Percentiles rank a stretch among this genome's conserved stretches.
Evolutionary conservation across 53 echinoderm and acorn worm genomes (phyloP).

Genomic region (Luidia sarsii): DNA sequence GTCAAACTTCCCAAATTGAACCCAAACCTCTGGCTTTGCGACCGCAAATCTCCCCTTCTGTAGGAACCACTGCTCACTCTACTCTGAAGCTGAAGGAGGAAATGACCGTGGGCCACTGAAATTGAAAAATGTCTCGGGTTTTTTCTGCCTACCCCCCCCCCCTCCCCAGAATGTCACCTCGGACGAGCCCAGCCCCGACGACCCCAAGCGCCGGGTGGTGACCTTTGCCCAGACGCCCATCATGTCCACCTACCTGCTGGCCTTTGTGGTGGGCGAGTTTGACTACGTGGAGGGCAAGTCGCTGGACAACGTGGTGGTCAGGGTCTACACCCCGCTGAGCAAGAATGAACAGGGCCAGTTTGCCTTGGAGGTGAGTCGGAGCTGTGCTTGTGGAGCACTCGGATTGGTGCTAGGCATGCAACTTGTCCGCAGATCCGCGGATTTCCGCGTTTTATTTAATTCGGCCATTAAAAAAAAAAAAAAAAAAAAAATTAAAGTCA

Average conservation of each 20-base stretch:
- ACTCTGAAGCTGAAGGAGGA: too few species aligned
- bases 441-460: too few species aligned
- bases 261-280: conserved; percentile 97
- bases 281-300: conserved; percentile 90
- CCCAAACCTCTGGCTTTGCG: too few species aligned
- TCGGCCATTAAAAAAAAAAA: too few species aligned
- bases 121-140: too few species aligned
- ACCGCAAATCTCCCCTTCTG: too few species aligned
- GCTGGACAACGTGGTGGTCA: conserved; percentile 78
- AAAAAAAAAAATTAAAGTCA: too few species aligned
- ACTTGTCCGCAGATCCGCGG: too few species aligned
- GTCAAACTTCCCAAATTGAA: too few species aligned
- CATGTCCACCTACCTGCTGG: conserved; percentile 97
- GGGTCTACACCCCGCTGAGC: conserved; percentile 84
- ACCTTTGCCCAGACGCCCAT: conserved; percentile 85
- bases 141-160: background rate
- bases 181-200: conserved; percentile 70
- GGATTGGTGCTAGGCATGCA: too few species aligned
- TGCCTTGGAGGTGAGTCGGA: conserved; percentile 89
- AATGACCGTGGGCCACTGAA: too few species aligned
- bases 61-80: too few species aligned
- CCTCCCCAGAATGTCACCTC: conserved; percentile 73
- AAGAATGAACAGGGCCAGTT: conserved; percentile 91
- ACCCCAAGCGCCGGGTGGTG: conserved; percentile 72
- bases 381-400: background rate